Evolutionary conservation across 2,888 invertebrate species (phyloP).

Genomic region (Polyploca ridens): DNA sequence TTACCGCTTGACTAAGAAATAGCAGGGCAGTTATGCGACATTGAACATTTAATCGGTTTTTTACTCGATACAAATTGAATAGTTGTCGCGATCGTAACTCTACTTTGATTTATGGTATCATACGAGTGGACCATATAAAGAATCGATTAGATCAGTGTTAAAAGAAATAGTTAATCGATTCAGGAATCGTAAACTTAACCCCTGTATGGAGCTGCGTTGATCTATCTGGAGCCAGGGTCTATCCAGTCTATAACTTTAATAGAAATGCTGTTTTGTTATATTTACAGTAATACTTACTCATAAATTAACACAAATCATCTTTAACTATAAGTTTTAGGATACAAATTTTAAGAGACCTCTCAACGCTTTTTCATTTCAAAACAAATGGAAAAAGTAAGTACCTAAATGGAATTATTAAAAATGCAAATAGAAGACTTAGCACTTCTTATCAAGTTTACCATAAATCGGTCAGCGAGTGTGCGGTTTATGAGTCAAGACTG

Average conservation of each 20-base stretch:
- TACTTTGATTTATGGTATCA: slow-evolving; percentile 7
- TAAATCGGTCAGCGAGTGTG: slow-evolving; percentile 34
- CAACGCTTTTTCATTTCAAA: background rate
- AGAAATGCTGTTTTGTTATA: background rate
- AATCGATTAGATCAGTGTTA: slow-evolving; percentile 10
- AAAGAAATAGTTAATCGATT: slow-evolving; percentile 9
- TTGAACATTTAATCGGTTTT: slow-evolving; percentile 11
- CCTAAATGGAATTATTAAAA: too few species aligned
- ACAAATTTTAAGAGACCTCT: too few species aligned
- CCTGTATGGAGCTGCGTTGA: background rate
- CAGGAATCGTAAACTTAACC: slow-evolving; percentile 4
- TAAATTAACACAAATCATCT: slow-evolving; percentile 21
- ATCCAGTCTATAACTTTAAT: background rate
- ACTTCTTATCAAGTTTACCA: slow-evolving; percentile 18
- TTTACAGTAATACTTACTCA: background rate
- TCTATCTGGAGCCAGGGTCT: background rate
- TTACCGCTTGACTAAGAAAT: slow-evolving; percentile 31
- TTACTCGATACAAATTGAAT: slow-evolving; percentile 10
- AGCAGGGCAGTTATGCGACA: slow-evolving; percentile 21
- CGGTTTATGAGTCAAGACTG: slow-evolving; percentile 62
- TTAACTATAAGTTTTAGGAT: background rate
- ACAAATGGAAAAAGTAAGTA: too few species aligned
- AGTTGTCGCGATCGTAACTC: slow-evolving; percentile 5
- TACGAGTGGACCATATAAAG: slow-evolving; percentile 11
- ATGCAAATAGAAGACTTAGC: background rate